A percentile compares a stretch with the other conserved stretches of the same genome.
phyloP scores from a whole-genome alignment of 2,888 invertebrate species.

The Heteromurus nitidus region DNA sequence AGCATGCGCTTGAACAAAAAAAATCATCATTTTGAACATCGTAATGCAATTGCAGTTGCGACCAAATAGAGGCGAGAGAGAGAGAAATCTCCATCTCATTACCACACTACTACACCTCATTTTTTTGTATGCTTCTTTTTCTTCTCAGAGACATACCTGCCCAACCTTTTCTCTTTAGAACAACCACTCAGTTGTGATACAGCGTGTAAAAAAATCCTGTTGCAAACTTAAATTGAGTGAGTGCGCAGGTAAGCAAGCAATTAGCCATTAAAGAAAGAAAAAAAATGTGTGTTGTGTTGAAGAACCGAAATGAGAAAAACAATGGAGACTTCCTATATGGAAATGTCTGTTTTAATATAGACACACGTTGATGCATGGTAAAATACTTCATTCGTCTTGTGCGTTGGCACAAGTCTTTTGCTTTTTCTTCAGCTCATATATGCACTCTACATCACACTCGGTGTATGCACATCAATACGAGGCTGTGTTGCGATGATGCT shows the following conservation, averaged over 20 bases:
- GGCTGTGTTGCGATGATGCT: constrained; percentile 14
- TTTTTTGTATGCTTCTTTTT: too few species aligned
- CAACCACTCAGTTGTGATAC: constrained; percentile 33
- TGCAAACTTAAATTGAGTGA: constrained; percentile 45
- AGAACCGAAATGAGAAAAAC: constrained; percentile 47
- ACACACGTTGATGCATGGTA: neutral
- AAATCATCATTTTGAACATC: constrained; percentile 1
- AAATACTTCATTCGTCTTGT: neutral
- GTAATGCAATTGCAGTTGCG: constrained; percentile 15
- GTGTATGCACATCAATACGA: neutral
- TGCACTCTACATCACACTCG: neutral
- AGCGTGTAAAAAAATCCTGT: constrained; percentile 30
- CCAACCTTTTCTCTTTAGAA: too few species aligned
- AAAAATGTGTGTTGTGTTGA: neutral
- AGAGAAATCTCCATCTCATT: constrained; percentile 50
- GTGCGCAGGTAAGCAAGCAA: constrained; percentile 59
- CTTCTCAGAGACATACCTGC: too few species aligned
- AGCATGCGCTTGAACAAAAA: constrained; percentile 8
- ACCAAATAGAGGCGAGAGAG: neutral
- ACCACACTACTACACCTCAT: constrained; percentile 21
- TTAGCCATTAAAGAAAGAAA: constrained; percentile 60
- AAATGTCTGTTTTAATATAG: constrained; percentile 34
- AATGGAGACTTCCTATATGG: constrained; percentile 64
- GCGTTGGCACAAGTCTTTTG: neutral
- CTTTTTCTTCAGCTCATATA: neutral